Evolutionary conservation across 2,113 vertebrate species (phyloP).

Genomic region (Trogon melanurus): DNA sequence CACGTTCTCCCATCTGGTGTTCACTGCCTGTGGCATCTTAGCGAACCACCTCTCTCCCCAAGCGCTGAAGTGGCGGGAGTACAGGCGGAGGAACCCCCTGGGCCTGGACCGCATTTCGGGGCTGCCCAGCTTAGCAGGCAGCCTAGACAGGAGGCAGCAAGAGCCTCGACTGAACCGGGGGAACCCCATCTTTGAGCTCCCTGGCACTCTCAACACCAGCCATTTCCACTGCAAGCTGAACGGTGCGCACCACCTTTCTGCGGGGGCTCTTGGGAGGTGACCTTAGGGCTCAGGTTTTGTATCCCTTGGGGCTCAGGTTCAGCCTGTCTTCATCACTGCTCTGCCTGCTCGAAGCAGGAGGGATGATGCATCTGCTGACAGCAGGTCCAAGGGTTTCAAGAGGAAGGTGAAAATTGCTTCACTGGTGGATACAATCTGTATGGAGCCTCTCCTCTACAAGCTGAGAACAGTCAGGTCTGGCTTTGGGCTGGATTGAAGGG

Average conservation of each 20-base stretch:
- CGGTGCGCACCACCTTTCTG: slow-evolving; percentile 76
- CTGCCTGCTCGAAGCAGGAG: not conserved
- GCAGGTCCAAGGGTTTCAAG: not conserved
- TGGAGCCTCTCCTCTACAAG: not conserved
- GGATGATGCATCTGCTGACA: not conserved
- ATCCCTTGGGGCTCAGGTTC: not conserved
- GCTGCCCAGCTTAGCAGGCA: slow-evolving; percentile 58
- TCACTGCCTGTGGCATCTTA: slow-evolving; percentile 56
- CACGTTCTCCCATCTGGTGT: not conserved
- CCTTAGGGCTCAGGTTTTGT: not conserved
- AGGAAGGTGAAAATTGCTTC: not conserved
- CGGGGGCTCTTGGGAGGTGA: not conserved
- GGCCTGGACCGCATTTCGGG: slow-evolving; percentile 81
- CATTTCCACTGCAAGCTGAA: slow-evolving; percentile 79
- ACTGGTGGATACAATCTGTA: not conserved
- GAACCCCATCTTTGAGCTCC: slow-evolving; percentile 90
- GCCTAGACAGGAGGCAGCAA: slow-evolving; percentile 78
- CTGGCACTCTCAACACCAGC: slow-evolving; percentile 71
- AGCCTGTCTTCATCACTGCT: not conserved
- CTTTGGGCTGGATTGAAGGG: not conserved
- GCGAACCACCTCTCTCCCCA: slow-evolving; percentile 95
- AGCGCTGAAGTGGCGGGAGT: slow-evolving; percentile 96
- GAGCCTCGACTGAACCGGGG: slow-evolving; percentile 78
- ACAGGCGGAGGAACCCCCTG: slow-evolving; percentile 92
- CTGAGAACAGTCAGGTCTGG: not conserved